phyloP scores from a whole-genome alignment of 2,113 vertebrate species.

The Syngnathus floridae region DNA sequence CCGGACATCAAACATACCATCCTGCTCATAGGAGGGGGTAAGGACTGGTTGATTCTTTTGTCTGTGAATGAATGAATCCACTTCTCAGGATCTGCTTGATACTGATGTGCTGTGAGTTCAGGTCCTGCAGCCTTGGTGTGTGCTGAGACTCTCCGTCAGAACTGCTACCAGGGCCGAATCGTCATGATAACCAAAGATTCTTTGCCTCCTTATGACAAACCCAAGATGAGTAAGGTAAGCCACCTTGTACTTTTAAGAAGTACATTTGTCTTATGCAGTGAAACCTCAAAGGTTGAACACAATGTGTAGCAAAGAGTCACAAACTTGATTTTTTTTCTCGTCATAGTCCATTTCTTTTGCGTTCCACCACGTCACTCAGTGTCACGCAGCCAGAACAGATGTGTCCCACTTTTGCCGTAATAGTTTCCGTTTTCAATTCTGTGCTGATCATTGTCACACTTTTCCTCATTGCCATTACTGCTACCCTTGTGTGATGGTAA shows the following conservation, averaged over 20 bases:
- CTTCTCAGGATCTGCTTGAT: background rate
- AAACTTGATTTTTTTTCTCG: no score
- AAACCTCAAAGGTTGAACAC: background rate
- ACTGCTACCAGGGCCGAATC: conserved; percentile 76
- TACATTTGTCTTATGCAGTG: background rate
- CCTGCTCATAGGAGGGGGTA: conserved; percentile 73
- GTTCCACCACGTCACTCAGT: no score
- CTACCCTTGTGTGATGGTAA: no score
- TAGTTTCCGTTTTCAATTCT: no score
- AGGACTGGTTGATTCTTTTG: conserved; percentile 1
- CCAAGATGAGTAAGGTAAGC: conserved; percentile 81
- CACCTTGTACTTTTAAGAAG: background rate
- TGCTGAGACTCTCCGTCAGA: conserved; percentile 82
- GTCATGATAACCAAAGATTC: conserved; percentile 76
- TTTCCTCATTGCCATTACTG: no score
- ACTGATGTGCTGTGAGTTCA: conserved; percentile 31
- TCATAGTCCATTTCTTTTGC: no score
- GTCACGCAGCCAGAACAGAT: no score
- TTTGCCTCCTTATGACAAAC: conserved; percentile 75
- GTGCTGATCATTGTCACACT: no score
- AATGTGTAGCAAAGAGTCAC: background rate
- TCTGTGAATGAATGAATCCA: background rate
- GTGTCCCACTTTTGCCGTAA: no score
- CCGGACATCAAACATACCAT: conserved; percentile 58
- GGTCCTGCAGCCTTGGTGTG: conserved; percentile 81